Percentiles rank a stretch among this genome's conserved stretches.
These are phyloP conservation scores for Turritopsis rubra DNA, from an alignment of 30 jellyfish, hydroid and myxozoan genomes.

Conservation along the genomic window DNA sequence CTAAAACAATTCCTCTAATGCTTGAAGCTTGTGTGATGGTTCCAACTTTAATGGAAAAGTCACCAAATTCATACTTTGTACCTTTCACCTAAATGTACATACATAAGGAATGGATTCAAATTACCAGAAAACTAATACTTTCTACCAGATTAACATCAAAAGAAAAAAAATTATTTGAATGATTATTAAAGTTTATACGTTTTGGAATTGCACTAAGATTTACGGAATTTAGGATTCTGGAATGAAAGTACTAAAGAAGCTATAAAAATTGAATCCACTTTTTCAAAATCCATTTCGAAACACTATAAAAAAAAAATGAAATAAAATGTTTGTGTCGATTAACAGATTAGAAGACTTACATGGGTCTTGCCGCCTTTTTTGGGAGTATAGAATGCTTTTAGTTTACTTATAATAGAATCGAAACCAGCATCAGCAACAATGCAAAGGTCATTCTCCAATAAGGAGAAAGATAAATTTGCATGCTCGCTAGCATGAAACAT, in stretches of 20 bases:
- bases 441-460: conserved; percentile 66
- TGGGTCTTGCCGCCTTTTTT: conserved; percentile 68
- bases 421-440: conserved; percentile 76
- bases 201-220: too few species aligned
- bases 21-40: conserved; percentile 67
- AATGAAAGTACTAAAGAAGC: too few species aligned
- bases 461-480: conserved; percentile 51
- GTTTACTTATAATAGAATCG: conserved; percentile 51
- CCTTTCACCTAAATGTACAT: conserved; percentile 60
- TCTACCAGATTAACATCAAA: too few species aligned
- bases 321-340: background rate
- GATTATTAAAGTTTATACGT: too few species aligned
- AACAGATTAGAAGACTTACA: conserved; percentile 12
- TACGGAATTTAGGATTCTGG: too few species aligned
- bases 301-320: background rate
- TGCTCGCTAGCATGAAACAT: conserved; percentile 59
- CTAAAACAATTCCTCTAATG: conserved; percentile 54
- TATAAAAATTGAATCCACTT: too few species aligned
- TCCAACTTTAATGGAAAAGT: conserved; percentile 63
- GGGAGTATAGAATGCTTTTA: conserved; percentile 56
- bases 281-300: too few species aligned
- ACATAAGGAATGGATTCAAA: background rate
- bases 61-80: conserved; percentile 58
- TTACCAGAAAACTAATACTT: background rate
- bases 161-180: too few species aligned